phyloP scores from a whole-genome alignment of 2,797 vertebrate species.

The Sorex maritimensis region DNA sequence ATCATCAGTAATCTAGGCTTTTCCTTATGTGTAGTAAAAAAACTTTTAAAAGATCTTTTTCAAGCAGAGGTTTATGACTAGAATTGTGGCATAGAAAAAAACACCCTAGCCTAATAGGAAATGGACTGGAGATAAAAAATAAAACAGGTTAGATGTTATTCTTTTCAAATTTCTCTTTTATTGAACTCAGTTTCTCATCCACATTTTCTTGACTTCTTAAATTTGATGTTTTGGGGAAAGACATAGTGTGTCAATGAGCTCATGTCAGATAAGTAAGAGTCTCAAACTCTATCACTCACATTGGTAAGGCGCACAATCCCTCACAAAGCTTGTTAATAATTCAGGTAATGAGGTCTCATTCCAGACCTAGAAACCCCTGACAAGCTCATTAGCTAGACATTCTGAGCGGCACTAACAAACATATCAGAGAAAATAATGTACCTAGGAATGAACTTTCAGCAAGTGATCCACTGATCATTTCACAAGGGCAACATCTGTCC shows the following conservation, averaged over 20 bases:
- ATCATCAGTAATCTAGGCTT: neutral
- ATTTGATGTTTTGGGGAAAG: neutral
- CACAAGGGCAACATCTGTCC: slow-evolving; percentile 81
- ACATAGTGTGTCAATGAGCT: no score
- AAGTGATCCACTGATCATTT: slow-evolving; percentile 71
- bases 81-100: slow-evolving; percentile 3
- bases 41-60: neutral
- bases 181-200: neutral
- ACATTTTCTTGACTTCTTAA: neutral
- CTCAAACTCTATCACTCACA: neutral
- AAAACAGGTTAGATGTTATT: neutral
- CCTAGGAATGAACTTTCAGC: slow-evolving; percentile 70
- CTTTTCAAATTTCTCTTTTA: neutral
- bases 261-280: neutral
- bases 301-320: neutral
- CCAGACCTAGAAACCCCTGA: neutral
- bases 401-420: slow-evolving; percentile 38
- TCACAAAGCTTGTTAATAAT: neutral
- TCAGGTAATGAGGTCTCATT: neutral
- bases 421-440: neutral
- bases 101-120: neutral
- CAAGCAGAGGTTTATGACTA: neutral
- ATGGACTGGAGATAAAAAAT: neutral
- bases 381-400: slow-evolving; percentile 23
- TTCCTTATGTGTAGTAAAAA: neutral